Conservation (phyloP, 2,113 vertebrate genomes). For the Oncorhynchus keta region DNA sequence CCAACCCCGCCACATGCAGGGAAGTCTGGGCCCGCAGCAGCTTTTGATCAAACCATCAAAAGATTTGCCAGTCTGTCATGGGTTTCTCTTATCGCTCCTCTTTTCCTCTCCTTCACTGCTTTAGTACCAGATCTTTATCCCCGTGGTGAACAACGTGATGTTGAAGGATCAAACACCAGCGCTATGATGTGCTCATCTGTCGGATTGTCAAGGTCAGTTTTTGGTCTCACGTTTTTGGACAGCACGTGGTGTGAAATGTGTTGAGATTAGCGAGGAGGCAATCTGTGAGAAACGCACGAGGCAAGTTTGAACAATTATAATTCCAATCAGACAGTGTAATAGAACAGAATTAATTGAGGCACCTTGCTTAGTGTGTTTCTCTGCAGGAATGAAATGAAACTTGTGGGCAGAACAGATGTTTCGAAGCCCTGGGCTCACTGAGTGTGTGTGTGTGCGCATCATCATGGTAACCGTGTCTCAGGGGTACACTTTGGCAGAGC, state of each 20-base stretch:
- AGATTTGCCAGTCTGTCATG: constrained; percentile 34
- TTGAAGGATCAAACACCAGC: constrained; percentile 94
- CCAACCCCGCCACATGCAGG: constrained; percentile 24
- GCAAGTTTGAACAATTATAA: background rate
- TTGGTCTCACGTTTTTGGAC: background rate
- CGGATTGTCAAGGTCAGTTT: constrained; percentile 90
- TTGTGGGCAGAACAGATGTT: constrained; percentile 34
- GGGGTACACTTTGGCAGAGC: constrained; percentile 97
- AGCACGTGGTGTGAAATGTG: background rate
- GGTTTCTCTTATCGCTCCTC: constrained; percentile 18
- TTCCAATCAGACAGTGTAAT: background rate
- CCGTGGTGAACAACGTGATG: constrained; percentile 98
- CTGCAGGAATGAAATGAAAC: constrained; percentile 35
- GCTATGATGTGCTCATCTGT: constrained; percentile 96
- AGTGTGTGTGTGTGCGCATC: constrained; percentile 8
- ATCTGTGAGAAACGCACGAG: background rate
- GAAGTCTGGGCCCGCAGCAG: constrained; percentile 31
- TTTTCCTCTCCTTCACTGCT: constrained; percentile 28
- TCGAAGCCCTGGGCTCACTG: background rate
- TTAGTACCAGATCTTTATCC: constrained; percentile 99
- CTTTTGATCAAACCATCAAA: constrained; percentile 49
- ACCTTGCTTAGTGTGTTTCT: constrained; percentile 24
- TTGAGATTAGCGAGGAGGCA: background rate
- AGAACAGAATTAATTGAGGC: background rate
- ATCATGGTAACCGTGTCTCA: constrained; percentile 48